Conservation (phyloP, 2,113 vertebrate species). For the Alouatta palliata region DNA sequence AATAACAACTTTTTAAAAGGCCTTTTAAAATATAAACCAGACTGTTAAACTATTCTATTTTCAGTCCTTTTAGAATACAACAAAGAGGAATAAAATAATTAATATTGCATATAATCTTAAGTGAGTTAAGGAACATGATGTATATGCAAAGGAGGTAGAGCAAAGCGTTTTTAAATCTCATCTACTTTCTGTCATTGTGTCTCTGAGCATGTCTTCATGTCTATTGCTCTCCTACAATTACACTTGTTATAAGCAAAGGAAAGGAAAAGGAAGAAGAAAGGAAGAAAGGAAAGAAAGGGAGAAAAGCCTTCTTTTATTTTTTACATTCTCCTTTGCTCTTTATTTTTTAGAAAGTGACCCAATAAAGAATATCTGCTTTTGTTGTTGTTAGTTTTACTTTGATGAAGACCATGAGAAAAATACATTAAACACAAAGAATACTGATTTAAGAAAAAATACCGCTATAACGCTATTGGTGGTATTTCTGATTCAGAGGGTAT, state of each 20-base stretch:
- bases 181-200: background rate
- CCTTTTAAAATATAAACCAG: constrained; percentile 36
- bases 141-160: background rate
- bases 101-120: background rate
- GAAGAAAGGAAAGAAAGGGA: background rate
- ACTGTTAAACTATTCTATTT: background rate
- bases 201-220: background rate
- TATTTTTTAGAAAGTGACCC: background rate
- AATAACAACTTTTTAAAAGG: background rate
- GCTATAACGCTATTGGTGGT: background rate
- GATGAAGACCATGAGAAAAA: background rate
- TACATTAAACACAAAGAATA: background rate
- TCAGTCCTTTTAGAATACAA: background rate
- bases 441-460: background rate
- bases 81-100: background rate
- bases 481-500: background rate
- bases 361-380: background rate
- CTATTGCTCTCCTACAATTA: constrained; percentile 27
- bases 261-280: background rate
- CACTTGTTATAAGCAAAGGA: background rate
- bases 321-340: background rate
- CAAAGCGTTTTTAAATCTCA: background rate
- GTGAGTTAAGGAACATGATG: background rate
- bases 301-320: background rate
- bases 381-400: background rate